Evolutionary conservation across 2,797 vertebrate genomes (phyloP).

Genomic region (Petrocephalus schoutedeni): DNA sequence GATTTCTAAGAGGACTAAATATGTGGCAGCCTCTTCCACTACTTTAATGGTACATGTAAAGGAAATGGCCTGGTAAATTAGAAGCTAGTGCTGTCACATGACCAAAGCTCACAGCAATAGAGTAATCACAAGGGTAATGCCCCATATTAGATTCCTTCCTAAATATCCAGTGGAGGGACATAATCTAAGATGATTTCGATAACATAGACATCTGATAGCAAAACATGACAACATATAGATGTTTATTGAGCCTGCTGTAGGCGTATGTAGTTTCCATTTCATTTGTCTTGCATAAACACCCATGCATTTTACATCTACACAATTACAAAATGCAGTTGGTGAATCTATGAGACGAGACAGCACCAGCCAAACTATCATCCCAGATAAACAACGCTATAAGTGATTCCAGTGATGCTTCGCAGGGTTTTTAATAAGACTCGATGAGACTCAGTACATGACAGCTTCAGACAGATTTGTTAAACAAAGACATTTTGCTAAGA

Average conservation of each 20-base stretch:
- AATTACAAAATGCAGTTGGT: not conserved
- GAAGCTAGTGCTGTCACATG: not conserved
- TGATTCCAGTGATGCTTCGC: not conserved
- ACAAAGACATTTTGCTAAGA: not conserved
- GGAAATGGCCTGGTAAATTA: conserved; percentile 36
- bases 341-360: not conserved
- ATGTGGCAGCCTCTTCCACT: conserved; percentile 30
- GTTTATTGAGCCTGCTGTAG: not conserved
- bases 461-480: not conserved
- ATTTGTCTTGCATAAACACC: not conserved
- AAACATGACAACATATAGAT: not conserved
- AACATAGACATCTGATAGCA: not conserved
- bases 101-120: not conserved
- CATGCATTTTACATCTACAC: not conserved
- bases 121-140: not conserved
- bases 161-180: not conserved
- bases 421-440: not conserved
- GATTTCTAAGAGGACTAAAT: conserved; percentile 13
- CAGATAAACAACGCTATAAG: not conserved
- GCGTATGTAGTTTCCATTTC: not conserved
- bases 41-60: conserved; percentile 46
- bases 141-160: not conserved
- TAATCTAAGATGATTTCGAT: not conserved
- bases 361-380: not conserved
- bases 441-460: not conserved